Percentiles rank a stretch among this genome's conserved stretches.
phyloP scores from a whole-genome alignment of 2,113 vertebrate genomes.

The Bucco capensis region DNA sequence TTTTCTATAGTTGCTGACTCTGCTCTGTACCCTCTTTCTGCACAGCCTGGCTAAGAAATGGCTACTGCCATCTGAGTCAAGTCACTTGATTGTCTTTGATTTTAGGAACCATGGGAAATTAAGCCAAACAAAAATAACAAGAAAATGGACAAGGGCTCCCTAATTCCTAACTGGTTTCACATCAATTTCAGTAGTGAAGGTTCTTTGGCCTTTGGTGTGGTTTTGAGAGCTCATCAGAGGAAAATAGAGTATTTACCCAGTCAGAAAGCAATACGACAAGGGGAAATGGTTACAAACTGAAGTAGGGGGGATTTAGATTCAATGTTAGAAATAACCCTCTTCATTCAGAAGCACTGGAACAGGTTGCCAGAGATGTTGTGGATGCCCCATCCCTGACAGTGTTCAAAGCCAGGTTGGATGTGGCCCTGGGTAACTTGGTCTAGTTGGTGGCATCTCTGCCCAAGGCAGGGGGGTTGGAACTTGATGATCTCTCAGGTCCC shows the following conservation, averaged over 20 bases:
- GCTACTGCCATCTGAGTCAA: background rate
- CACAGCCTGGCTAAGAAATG: background rate
- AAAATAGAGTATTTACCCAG: background rate
- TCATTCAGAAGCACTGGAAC: too few relatives aligned
- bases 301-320: too few relatives aligned
- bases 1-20: background rate
- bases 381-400: too few relatives aligned
- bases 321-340: too few relatives aligned
- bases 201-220: background rate
- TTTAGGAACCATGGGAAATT: background rate
- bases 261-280: too few relatives aligned
- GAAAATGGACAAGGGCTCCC: background rate
- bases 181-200: background rate
- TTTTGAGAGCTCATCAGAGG: background rate
- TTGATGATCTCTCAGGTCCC: too few relatives aligned
- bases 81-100: background rate
- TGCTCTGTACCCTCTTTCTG: background rate
- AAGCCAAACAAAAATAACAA: background rate
- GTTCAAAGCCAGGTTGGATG: too few relatives aligned
- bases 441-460: too few relatives aligned
- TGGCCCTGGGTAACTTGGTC: too few relatives aligned
- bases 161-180: background rate
- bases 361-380: too few relatives aligned
- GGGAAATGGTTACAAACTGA: too few relatives aligned
- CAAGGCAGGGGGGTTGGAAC: too few relatives aligned